Base-by-base conservation (phyloP, 2,888 invertebrate genomes). In the Conops quadrifasciatus region DNA sequence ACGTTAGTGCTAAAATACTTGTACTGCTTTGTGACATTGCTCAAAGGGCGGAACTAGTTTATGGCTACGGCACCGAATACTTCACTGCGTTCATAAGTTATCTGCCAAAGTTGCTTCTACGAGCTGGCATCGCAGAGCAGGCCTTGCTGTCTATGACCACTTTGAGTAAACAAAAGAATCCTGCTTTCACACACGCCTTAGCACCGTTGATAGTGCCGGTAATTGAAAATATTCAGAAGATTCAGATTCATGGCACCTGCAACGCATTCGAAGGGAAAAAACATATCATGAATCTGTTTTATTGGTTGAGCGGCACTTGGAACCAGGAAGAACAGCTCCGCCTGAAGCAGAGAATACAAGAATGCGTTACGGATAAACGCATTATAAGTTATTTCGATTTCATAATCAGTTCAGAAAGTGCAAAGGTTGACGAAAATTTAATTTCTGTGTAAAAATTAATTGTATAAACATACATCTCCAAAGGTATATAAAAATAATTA, bases 101-200 rank as follows among this genome's bases (percentile, higher is more conserved):
- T 71, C 80, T 91, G 74, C 90, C 91, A 0, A 87, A 88, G 73
- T 86, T 90, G 72, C 83, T 92, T 63, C 84, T 85, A 11, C 80
- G 89, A 72, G 84, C 87, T n/a, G 80, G 86, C 53, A 85, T 91
- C 9, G 87, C 87, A 51, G 80, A 86, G 53, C 85, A 88, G 76
- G 88, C 89, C 3, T 80, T 91, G n/a, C 80, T 88, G 70, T 89
- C 89, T 7, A 84, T 91, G 73, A 87, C 89, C 19, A 87, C 87
- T 74, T 88, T 91, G 80, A 89, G 90, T 24, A 88, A 89, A 65
- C 87, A 88, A 67, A 88, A 87, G 74, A 89, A 89, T 78, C 72
- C 70, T 19, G 81, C 84, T 15, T 90, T 91, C 73, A 87, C 89
- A 75, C 74, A 80, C 7, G 85, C 88, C 0, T 79, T 91, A 1